Conservation (phyloP, 2,797 vertebrate genomes). For the Vultur gryphus region DNA sequence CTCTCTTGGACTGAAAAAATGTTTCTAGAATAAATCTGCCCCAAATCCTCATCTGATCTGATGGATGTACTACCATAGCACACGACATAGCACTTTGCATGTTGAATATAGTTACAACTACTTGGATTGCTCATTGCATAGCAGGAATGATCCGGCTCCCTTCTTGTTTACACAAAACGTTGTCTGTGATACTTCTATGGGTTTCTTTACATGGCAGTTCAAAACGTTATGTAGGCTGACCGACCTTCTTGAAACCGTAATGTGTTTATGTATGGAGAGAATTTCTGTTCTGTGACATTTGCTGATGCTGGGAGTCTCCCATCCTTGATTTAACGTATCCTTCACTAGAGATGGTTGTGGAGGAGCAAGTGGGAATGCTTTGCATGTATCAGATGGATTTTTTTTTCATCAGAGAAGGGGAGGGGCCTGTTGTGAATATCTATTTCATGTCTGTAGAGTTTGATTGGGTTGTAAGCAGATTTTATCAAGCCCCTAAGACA, state of each 20-base stretch:
- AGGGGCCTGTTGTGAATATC: not conserved
- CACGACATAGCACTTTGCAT: rapidly evolving
- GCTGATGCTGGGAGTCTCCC: not conserved
- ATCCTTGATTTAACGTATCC: not conserved
- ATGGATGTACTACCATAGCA: not conserved
- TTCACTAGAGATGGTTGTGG: not conserved
- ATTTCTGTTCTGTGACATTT: not conserved
- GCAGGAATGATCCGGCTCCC: not conserved
- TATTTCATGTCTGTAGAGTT: not conserved
- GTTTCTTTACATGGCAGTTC: not conserved
- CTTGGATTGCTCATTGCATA: not conserved
- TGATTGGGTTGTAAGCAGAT: not conserved
- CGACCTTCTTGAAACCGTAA: rapidly evolving
- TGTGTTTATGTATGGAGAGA: not conserved
- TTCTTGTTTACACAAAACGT: not conserved
- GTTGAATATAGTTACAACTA: rapidly evolving
- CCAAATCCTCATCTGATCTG: too few relatives aligned
- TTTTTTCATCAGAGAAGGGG: not conserved
- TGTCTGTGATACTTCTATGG: not conserved
- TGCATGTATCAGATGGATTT: not conserved
- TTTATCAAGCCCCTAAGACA: not conserved
- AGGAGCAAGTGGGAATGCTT: not conserved
- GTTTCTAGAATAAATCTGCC: not conserved
- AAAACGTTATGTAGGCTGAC: not conserved
- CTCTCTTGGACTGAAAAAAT: not conserved